Percentiles rank a stretch among this genome's conserved stretches.
These are phyloP conservation scores for Salarias fasciatus DNA, from an alignment of 2,797 vertebrate genomes.

Conservation along the genomic window DNA sequence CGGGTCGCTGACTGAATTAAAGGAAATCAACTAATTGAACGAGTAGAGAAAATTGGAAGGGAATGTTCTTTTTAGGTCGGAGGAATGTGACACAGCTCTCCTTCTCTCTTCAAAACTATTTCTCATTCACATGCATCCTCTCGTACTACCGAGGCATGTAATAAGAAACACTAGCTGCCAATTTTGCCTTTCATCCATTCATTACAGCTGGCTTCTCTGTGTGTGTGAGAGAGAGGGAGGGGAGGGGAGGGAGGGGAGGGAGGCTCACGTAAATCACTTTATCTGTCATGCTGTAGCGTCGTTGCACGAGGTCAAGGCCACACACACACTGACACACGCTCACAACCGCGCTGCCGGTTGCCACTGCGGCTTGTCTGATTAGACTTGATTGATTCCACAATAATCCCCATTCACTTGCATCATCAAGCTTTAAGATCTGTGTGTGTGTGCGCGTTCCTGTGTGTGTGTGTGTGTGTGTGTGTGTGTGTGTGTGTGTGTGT, in stretches of 20 bases:
- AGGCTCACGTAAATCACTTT: constrained; percentile 50
- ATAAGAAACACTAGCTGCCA: constrained; percentile 49
- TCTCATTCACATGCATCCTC: constrained; percentile 10
- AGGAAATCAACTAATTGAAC: constrained; percentile 15
- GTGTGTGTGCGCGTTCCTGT: constrained; percentile 14
- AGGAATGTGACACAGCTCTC: not conserved
- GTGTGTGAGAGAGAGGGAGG: constrained; percentile 12
- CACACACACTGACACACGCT: constrained; percentile 6
- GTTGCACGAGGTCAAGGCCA: constrained; percentile 24
- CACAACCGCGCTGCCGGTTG: not conserved
- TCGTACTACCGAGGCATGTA: constrained; percentile 43
- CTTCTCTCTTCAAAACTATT: not conserved
- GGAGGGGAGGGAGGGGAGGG: not conserved
- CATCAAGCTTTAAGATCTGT: constrained; percentile 17
- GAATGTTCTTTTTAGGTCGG: constrained; percentile 14
- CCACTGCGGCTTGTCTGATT: constrained; percentile 27
- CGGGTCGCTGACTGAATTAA: constrained; percentile 11
- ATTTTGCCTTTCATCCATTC: constrained; percentile 42
- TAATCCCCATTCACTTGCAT: constrained; percentile 47
- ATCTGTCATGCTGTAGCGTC: constrained; percentile 34
- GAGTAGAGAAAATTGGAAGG: constrained; percentile 11
- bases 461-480: constrained; percentile 1
- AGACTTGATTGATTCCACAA: constrained; percentile 44
- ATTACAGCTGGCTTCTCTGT: constrained; percentile 14
- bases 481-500: constrained; percentile 12